A percentile compares a stretch with the other conserved stretches of the same genome.
phyloP scores from a whole-genome alignment of 2,113 vertebrate species.

The human (Homo sapiens) region DNA sequence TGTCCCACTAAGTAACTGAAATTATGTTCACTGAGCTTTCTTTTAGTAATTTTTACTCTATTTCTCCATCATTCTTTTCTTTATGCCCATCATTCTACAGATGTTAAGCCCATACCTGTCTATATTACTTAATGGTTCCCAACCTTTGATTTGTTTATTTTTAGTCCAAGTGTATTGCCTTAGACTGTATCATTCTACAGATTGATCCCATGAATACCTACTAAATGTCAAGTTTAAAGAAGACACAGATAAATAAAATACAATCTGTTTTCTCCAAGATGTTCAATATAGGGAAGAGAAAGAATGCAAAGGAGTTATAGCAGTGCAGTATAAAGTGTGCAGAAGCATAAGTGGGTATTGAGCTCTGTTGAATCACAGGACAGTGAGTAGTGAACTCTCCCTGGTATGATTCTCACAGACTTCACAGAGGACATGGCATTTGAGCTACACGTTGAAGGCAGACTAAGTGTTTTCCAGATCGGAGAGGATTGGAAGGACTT shows the following conservation, averaged over 20 bases:
- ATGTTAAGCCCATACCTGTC: neutral
- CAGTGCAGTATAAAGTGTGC: neutral
- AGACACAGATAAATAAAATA: neutral
- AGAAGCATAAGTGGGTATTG: neutral
- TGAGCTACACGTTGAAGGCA: neutral
- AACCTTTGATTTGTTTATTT: constrained; percentile 16
- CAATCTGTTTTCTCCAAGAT: neutral
- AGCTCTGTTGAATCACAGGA: neutral
- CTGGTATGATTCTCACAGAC: neutral
- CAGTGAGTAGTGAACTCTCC: neutral
- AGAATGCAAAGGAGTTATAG: neutral
- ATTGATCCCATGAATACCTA: neutral
- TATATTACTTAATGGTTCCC: neutral
- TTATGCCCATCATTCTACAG: neutral
- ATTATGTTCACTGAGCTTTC: neutral
- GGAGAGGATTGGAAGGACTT: neutral
- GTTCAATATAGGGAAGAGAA: neutral
- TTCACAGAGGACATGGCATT: neutral
- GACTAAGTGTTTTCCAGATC: neutral
- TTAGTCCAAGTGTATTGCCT: neutral
- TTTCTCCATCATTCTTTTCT: neutral
- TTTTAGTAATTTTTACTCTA: neutral
- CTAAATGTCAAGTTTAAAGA: constrained; percentile 14
- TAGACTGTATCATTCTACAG: neutral
- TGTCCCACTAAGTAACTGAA: neutral